Conservation (phyloP, 1,140 invertebrate species). For the Solen grandis region DNA sequence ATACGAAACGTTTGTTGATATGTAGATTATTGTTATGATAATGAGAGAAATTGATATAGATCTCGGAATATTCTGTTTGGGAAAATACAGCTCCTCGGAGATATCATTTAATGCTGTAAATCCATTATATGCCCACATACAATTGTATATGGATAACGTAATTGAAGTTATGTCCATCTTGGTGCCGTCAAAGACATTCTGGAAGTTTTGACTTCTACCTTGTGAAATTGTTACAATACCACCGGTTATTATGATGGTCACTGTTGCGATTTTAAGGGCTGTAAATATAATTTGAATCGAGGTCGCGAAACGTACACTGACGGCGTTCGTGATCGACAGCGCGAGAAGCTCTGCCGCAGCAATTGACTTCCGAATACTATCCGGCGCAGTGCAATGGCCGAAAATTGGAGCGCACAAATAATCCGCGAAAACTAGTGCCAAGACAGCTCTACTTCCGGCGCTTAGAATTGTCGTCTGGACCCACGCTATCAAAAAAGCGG, state of each 20-base stretch:
- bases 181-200: constrained; percentile 25
- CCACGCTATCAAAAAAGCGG: constrained; percentile 59
- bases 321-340: constrained; percentile 46
- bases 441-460: constrained; percentile 84
- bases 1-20: constrained; percentile 37
- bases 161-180: constrained; percentile 12
- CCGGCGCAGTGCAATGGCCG: constrained; percentile 23
- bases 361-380: constrained; percentile 35
- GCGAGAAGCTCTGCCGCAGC: constrained; percentile 19
- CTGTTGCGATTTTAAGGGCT: not conserved
- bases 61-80: constrained; percentile 28
- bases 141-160: constrained; percentile 32
- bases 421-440: too few species aligned
- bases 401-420: too few species aligned
- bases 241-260: constrained; percentile 26
- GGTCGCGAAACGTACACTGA: constrained; percentile 18
- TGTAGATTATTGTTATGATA: constrained; percentile 32
- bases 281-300: constrained; percentile 37
- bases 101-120: constrained; percentile 21
- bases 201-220: constrained; percentile 32
- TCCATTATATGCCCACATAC: constrained; percentile 49
- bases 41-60: constrained; percentile 22
- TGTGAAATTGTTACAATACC: constrained; percentile 23
- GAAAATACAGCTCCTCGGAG: constrained; percentile 13
- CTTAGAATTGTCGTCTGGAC: constrained; percentile 81